Percentiles rank a stretch among this genome's conserved stretches.
Conservation (phyloP, 1,140 invertebrate species). For the Lucilia sericata region DNA sequence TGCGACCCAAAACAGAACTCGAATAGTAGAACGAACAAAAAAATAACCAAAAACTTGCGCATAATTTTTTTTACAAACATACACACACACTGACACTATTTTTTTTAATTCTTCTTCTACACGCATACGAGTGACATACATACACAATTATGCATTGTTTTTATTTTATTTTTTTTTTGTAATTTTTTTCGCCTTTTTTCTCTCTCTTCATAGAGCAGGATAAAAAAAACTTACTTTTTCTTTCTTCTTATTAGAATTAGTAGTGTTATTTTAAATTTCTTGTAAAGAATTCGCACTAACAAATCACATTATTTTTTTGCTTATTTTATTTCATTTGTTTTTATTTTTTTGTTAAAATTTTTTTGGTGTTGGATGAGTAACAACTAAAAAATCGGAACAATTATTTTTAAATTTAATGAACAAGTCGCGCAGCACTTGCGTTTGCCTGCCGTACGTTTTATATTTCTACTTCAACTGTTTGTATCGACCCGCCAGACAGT, state of each 20-base stretch:
- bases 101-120: not conserved
- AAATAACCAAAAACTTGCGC: conserved; percentile 30
- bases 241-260: conserved; percentile 10
- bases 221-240: conserved; percentile 26
- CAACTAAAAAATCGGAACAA: conserved; percentile 36
- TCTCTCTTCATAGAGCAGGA: not conserved
- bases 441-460: conserved; percentile 32
- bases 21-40: not conserved
- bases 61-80: conserved; percentile 30
- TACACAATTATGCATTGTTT: conserved; percentile 32
- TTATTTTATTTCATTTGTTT: not conserved
- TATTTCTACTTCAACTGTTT: conserved; percentile 23
- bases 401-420: conserved; percentile 39
- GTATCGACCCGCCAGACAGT: conserved; percentile 26
- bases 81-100: conserved; percentile 11
- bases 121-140: conserved; percentile 33
- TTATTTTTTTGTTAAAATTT: not conserved
- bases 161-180: not conserved
- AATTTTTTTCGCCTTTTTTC: not conserved
- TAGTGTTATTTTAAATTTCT: conserved; percentile 1
- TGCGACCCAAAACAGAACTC: not conserved
- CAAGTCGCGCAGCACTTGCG: conserved; percentile 36
- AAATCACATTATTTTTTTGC: conserved; percentile 28
- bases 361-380: conserved; percentile 1
- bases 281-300: conserved; percentile 24